Base-by-base conservation (phyloP, 2,888 invertebrate species). In the Bedellia somnulentella region DNA sequence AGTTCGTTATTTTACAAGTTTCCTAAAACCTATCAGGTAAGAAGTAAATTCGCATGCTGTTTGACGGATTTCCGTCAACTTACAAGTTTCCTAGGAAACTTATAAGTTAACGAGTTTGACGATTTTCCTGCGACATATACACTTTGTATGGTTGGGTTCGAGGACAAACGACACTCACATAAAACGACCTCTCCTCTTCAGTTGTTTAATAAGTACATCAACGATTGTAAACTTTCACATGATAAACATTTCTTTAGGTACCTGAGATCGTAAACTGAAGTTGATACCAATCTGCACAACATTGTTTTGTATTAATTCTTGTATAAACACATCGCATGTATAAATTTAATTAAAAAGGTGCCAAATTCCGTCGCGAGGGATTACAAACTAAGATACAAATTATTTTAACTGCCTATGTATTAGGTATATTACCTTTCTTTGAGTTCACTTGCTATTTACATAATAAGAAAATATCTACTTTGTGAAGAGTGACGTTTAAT, bases 191-290 rank as follows among this genome's bases (percentile, higher is more conserved):
- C n/a, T 62, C 49, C 57, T 67, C 55, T 58, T 66, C 62, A 66
- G 60, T 63, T 70, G 61, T 70, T 30, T 30, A 30, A 67, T 71
- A 71, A 73, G 73, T 71, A 73, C 73, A 58, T 63, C 61, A 71
- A 68, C 70, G 64, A 64, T 62, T 64, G 67, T 66, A 68, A 63
- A 63, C 54, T 57, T 60, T 68, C 59, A 68, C 61, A 64, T 67
- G 68, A 64, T 68, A 70, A n/a, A 70, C 66, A 62, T 52, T 55
- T 50, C 49, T n/a, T n/a, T n/a, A 55, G 35, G 34, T 30, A 59
- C 57, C 62, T 61, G 67, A 70, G 68, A 68, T 71, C 67, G 25
- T 16, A 24, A 45, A 59, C 58, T 60, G 61, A 60, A 55, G 49
- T 29, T 28, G 25, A 30, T 33, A 50, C 49, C 46, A 43, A 48